These are phyloP conservation scores for Platycheirus albimanus DNA, from an alignment of 2,888 invertebrate species.

Conservation along the genomic window DNA sequence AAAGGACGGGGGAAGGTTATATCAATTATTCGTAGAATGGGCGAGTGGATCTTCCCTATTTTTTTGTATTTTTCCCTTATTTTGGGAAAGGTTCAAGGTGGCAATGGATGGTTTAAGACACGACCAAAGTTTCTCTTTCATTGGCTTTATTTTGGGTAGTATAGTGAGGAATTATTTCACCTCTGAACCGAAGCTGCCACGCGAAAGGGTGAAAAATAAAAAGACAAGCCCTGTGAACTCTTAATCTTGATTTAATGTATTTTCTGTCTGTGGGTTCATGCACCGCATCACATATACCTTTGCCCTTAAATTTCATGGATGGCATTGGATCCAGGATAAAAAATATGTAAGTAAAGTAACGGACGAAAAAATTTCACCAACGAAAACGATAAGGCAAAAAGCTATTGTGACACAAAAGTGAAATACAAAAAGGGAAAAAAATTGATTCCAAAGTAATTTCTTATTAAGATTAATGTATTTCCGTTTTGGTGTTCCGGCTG, in stretches of 20 bases:
- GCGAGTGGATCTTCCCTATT: slow-evolving; percentile 9
- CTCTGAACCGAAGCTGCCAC: background rate
- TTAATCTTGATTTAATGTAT: slow-evolving; percentile 71
- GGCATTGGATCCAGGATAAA: background rate
- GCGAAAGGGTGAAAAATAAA: slow-evolving; percentile 44
- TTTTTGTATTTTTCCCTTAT: background rate
- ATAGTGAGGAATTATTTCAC: background rate
- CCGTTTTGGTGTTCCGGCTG: slow-evolving; percentile 50
- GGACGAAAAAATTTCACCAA: background rate
- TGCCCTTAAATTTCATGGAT: background rate
- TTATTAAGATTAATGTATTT: slow-evolving; percentile 75
- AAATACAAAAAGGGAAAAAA: slow-evolving; percentile 59
- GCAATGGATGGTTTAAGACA: slow-evolving; percentile 20
- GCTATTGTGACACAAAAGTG: slow-evolving; percentile 46
- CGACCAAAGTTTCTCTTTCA: slow-evolving; percentile 43
- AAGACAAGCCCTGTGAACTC: slow-evolving; percentile 50
- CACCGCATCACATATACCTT: background rate
- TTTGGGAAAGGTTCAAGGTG: slow-evolving; percentile 11
- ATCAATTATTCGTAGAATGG: slow-evolving; percentile 57
- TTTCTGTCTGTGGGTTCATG: slow-evolving; percentile 33
- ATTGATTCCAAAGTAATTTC: slow-evolving; percentile 73
- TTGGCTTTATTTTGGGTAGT: background rate
- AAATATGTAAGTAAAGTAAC: background rate
- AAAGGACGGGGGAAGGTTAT: background rate
- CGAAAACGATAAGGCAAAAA: slow-evolving; percentile 30